Base-by-base conservation (phyloP, 2,113 vertebrate species). In the Macquaria ambigua region DNA sequence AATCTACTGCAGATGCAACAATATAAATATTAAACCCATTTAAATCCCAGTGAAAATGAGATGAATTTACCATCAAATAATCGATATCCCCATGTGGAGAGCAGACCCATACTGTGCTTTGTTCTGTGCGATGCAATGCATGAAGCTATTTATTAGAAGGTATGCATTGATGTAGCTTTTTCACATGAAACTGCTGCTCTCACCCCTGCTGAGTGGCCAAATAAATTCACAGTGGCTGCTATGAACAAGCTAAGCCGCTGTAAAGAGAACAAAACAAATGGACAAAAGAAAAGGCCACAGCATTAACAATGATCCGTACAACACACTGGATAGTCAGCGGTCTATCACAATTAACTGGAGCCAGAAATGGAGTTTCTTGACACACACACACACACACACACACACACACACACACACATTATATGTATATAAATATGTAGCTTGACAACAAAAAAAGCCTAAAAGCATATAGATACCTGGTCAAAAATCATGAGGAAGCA, bases 161-260 rank as follows among this genome's bases (percentile, higher is more conserved):
- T 18, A 61, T 61, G 23, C 23, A 69, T 48, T 73, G 68, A 81
- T 77, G 61, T 31, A 12, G 34, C 63, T 68, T 67, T 82, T 86
- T 68, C 70, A 61, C 59, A 66, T 39, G 34, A 67, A 31, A 52
- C 52, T 14, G 6, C 31, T 64, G 64, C 41, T 50, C 41, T 71
- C 39, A 14, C 20, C 14, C 77, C 41, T 39, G 79, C 74, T 56
- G 69, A 69, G 48, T 14, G 52, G 15, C 67, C 11, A 41, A 63
- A 63, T 55, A 34, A 16, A 77, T 67, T 72, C 12, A 31, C 25
- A 21, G 1, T 39, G 43, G 52, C 25, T 46, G 34, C 64, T 66
- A 21, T 58, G 28, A 71, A 83, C 59, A 28, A n/a, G 15, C 37
- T 8, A 28, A 3, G 18, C 18, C 64, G 28, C 18, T 31, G 39